Conservation (phyloP, 2,888 invertebrate species). For the Mantis religiosa region DNA sequence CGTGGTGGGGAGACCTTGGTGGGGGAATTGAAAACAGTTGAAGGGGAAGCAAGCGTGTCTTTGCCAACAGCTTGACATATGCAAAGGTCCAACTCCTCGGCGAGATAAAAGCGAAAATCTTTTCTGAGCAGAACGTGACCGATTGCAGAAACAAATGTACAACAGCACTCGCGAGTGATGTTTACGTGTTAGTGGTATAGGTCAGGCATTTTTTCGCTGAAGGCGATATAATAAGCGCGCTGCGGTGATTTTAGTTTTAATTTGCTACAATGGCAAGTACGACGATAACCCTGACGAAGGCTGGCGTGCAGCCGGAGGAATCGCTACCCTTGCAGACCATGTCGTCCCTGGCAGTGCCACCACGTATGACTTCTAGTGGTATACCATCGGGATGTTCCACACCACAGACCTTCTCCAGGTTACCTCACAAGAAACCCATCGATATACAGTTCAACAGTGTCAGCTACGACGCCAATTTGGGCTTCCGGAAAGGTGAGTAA, state of each 20-base stretch:
- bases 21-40: too few relatives aligned
- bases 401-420: neutral
- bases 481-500: slow-evolving; percentile 65
- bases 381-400: neutral
- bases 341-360: neutral
- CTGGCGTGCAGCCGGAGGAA: neutral
- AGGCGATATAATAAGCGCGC: neutral
- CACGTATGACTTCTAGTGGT: neutral
- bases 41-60: neutral
- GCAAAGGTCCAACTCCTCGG: neutral
- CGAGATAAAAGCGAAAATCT: neutral
- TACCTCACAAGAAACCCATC: slow-evolving; percentile 51
- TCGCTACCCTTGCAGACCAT: neutral
- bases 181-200: neutral
- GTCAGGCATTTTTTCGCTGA: neutral
- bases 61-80: neutral
- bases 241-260: neutral
- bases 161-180: neutral
- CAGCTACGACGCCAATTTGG: slow-evolving; percentile 66
- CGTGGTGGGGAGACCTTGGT: too few relatives aligned
- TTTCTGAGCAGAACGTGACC: neutral
- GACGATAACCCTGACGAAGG: neutral
- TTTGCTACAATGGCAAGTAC: neutral
- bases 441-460: slow-evolving; percentile 73
- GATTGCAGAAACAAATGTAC: neutral